Base-by-base conservation (phyloP, 2,797 vertebrate genomes). In the Hyperoplus immaculatus region DNA sequence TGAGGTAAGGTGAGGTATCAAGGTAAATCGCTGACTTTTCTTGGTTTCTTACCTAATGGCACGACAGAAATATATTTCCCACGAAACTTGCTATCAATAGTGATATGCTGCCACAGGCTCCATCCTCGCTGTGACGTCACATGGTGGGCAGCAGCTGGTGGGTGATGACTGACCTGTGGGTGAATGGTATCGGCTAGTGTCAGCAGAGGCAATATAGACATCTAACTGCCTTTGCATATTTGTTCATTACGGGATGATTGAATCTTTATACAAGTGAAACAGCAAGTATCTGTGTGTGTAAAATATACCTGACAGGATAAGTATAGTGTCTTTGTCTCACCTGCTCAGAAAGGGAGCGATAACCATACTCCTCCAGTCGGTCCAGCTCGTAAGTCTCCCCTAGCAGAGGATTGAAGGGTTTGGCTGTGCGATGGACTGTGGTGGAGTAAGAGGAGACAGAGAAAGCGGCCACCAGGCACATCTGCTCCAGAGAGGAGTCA, bases 41-140 rank as follows among this genome's bases (percentile, higher is more conserved):
- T 9, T 38, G 66, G 45, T 49, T 58, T 68, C 87, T 94, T 92
- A 99, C 98, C 97, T 74, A 97, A 93, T 0, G 98, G 98, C 96
- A 99, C 94, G 82, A 99, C 97, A 68, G 97, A 99, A 87, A 99
- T 97, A 88, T 99, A 98, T 94, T 99, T 99, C 74, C 98, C 98
- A 82, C 98, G 95, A 91, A 99, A 99, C 92, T 99, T 99, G 96
- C 98, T 99, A 81, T 97, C 96, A 6, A 99, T 97, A 29, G 97
- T 97, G 92, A 99, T 99, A 70, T 99, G 96, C 93, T 99, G 98
- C 97, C 97, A 97, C 83, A 99, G 68, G 0, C 95, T 97, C 98
- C 98, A 99, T 21, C 98, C 98, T 36, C 96, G 91, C 84, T 94
- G 95, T 71, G 98, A 99, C 1, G 91, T 94, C 67, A 97, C 97